Base-by-base conservation (phyloP, 2,797 vertebrate genomes). In the Chelidonichthys spinosus region DNA sequence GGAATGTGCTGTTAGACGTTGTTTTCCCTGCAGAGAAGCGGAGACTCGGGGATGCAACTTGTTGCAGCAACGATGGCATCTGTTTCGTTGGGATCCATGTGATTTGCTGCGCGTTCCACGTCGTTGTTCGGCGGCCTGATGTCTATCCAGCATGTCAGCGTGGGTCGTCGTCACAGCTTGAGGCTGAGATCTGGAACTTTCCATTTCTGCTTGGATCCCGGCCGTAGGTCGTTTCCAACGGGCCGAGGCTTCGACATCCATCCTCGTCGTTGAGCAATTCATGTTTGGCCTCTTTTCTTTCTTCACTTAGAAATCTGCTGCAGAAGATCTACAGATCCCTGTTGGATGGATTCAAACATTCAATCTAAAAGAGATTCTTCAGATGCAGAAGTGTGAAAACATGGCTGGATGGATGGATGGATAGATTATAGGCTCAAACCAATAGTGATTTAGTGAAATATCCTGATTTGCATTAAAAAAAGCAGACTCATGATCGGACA, bases 1-100 rank as follows among this genome's bases (percentile, higher is more conserved):
- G 85, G 88, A 91, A 89, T 90, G 90, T 82, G 68, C 78, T 67
- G 83, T 85, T 87, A 87, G 84, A 85, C 61, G 70, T 74, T 90
- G 79, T 82, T 89, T 81, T 86, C 79, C 25, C 84, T 77, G 62
- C 76, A 65, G 63, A 58, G 79, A 72, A 61, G 66, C 63, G 10
- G 52, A 82, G 74, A 54, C 70, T 50, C 60, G 11, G 60, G 55
- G 63, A 84, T 74, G 63, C 72, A 59, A 83, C 84, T 82, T 62
- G 39, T 65, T 37, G 47, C 42, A 50, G 50, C 68, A 42, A 18
- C 2, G 18, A 61, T 61, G 64, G 14, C 62, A 76, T 76, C 61
- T 80, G 63, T 80, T 84, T 83, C 25, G 61, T 61, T 40, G 17
- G 63, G 61, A 69, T 53, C 53, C 9, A 62, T 84, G 59, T 39